Evolutionary conservation across 2,113 vertebrate genomes (phyloP).

Genomic region (Turdus rufiventris): DNA sequence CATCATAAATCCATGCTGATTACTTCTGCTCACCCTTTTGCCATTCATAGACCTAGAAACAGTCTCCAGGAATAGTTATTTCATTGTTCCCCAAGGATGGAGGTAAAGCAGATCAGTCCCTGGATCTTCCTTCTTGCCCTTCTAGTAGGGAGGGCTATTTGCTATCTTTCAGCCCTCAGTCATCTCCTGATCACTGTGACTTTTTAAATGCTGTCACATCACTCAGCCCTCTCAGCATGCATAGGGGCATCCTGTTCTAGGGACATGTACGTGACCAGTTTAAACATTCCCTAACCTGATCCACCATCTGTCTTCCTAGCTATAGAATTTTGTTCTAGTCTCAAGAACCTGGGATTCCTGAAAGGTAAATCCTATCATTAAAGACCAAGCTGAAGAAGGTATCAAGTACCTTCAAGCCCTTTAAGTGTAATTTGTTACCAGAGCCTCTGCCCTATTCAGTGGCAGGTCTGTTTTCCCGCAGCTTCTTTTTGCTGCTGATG

Average conservation of each 20-base stretch:
- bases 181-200: neutral
- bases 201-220: neutral
- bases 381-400: neutral
- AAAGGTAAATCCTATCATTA: neutral
- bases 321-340: neutral
- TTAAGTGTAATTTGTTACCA: neutral
- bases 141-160: neutral
- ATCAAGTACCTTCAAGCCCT: neutral
- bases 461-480: neutral
- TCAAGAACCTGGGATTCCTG: neutral
- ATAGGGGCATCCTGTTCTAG: neutral
- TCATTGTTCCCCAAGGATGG: neutral
- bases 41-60: neutral
- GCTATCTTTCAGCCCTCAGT: neutral
- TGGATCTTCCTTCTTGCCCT: neutral
- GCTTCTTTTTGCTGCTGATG: neutral
- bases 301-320: neutral
- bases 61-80: neutral
- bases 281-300: neutral
- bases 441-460: neutral
- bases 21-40: neutral
- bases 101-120: neutral
- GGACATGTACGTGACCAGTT: accelerated
- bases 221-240: neutral
- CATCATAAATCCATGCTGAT: neutral